Conservation (phyloP, 2,888 invertebrate species). For the Agrotis segetum region DNA sequence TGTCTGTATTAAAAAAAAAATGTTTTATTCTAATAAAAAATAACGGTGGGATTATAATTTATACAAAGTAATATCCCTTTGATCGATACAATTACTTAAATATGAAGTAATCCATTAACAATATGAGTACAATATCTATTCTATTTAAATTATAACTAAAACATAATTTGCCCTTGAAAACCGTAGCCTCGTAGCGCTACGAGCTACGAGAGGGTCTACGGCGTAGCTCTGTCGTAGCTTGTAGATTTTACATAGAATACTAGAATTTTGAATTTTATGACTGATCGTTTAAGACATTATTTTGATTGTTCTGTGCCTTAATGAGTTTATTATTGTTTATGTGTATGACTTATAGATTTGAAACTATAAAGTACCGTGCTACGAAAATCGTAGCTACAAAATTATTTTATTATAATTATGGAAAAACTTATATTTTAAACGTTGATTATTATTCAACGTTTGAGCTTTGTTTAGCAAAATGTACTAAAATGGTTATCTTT, state of each 20-base stretch:
- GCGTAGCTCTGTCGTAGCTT: constrained; percentile 24
- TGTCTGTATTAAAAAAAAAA: too few relatives aligned
- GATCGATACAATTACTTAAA: constrained; percentile 14
- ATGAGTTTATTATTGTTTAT: not conserved
- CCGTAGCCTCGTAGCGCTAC: constrained; percentile 35
- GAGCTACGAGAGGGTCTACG: constrained; percentile 44
- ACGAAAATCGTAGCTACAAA: not conserved
- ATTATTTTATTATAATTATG: not conserved
- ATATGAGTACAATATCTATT: not conserved
- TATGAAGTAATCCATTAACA: constrained; percentile 11
- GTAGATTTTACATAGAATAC: constrained; percentile 4
- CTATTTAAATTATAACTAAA: constrained; percentile 7
- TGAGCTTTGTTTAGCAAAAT: too few relatives aligned
- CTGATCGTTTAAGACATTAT: too few relatives aligned
- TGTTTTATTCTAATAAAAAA: too few relatives aligned
- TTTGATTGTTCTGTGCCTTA: not conserved
- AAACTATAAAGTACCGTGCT: not conserved
- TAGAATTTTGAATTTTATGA: not conserved
- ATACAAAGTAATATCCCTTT: constrained; percentile 4
- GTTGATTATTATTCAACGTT: too few relatives aligned
- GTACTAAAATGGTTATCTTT: too few relatives aligned
- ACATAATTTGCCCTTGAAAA: constrained; percentile 30
- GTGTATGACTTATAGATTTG: not conserved
- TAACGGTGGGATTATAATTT: not conserved
- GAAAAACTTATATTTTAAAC: too few relatives aligned